Percentiles rank a stretch among this genome's conserved stretches.
These are phyloP conservation scores for Leuctra nigra DNA, from an alignment of 2,888 invertebrate genomes.

Conservation along the genomic window DNA sequence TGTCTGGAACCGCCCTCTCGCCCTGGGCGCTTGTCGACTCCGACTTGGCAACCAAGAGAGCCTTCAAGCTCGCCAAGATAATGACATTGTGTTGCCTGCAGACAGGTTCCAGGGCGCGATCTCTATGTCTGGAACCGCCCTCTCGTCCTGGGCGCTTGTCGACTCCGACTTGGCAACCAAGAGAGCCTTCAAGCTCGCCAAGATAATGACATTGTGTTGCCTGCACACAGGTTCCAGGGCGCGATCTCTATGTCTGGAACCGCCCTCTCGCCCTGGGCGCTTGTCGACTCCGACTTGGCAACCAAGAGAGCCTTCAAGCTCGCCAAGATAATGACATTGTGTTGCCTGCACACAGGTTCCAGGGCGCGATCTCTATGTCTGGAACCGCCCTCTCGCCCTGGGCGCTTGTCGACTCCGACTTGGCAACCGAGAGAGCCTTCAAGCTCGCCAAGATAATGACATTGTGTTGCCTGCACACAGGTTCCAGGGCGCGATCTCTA, in stretches of 20 bases:
- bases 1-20: conserved; percentile 26
- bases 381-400: conserved; percentile 28
- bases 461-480: no score
- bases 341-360: no score
- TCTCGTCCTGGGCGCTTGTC: conserved; percentile 27
- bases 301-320: conserved; percentile 24
- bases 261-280: conserved; percentile 27
- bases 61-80: conserved; percentile 26
- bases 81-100: no score
- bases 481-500: conserved; percentile 23
- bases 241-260: conserved; percentile 27
- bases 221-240: no score
- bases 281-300: conserved; percentile 19
- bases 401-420: conserved; percentile 20
- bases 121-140: conserved; percentile 27
- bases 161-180: conserved; percentile 14
- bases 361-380: conserved; percentile 24
- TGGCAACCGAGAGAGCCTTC: conserved; percentile 24
- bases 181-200: conserved; percentile 26
- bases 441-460: no score
- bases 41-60: conserved; percentile 19
- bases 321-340: no score
- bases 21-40: conserved; percentile 25
- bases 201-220: no score
- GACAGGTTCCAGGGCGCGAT: conserved; percentile 24